Evolutionary conservation across 2,888 invertebrate species (phyloP).

Genomic region (Sarcophaga carnaria): DNA sequence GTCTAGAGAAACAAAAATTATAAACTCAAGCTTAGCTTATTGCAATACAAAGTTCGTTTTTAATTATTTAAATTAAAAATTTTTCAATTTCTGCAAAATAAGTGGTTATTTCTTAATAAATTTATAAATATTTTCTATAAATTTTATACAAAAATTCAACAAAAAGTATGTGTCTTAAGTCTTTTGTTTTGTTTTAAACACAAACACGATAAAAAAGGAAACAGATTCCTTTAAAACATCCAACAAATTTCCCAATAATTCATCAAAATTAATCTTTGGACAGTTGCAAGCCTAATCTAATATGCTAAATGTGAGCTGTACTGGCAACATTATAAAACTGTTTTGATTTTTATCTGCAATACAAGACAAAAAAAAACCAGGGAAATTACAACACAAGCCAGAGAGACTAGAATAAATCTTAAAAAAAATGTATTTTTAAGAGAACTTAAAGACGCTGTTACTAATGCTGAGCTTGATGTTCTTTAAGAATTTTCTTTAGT

Average conservation of each 20-base stretch:
- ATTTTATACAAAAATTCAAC: no score
- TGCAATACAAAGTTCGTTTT: no score
- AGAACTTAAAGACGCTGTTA: constrained; percentile 27
- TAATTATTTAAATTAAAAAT: no score
- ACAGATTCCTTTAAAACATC: neutral
- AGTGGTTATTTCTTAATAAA: no score
- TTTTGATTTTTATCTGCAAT: constrained; percentile 50
- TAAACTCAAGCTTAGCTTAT: no score
- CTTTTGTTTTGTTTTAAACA: no score
- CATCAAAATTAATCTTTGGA: constrained; percentile 47
- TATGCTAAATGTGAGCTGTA: constrained; percentile 47
- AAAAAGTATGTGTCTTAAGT: no score
- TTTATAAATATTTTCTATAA: no score
- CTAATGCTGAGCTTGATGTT: neutral
- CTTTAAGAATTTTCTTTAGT: neutral
- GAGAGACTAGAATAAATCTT: neutral
- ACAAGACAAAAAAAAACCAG: neutral
- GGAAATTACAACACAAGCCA: constrained; percentile 34
- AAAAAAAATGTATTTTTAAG: constrained; percentile 30
- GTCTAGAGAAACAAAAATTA: no score
- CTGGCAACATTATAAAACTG: constrained; percentile 39
- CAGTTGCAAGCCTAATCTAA: constrained; percentile 11
- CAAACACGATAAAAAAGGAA: no score
- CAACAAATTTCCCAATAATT: constrained; percentile 37
- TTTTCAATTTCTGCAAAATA: no score